phyloP scores from a whole-genome alignment of 2,797 vertebrate genomes.

The Streptopelia turtur region DNA sequence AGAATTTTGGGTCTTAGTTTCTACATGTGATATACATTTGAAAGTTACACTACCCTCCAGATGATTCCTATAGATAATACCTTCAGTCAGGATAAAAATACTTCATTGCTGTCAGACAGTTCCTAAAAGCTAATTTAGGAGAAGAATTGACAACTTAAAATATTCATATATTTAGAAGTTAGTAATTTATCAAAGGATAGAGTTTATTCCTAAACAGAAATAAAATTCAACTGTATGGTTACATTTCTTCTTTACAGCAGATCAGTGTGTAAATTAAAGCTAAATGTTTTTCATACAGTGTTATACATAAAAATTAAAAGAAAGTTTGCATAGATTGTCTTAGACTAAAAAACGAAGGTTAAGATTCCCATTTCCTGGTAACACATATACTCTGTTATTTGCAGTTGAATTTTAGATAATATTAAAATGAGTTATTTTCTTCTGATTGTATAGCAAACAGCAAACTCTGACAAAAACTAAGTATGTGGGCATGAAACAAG shows the following conservation, averaged over 20 bases:
- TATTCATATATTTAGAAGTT: neutral
- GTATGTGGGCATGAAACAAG: neutral
- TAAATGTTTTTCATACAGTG: neutral
- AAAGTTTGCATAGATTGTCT: neutral
- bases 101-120: neutral
- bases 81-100: neutral
- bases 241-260: neutral
- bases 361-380: neutral
- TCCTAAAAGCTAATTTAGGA: neutral
- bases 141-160: neutral
- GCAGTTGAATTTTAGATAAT: neutral
- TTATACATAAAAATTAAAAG: neutral
- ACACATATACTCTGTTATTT: neutral
- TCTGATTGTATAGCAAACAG: neutral
- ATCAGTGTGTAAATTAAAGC: neutral
- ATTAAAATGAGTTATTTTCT: neutral
- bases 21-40: neutral
- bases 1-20: neutral
- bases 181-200: neutral
- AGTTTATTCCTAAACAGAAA: neutral
- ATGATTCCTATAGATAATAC: neutral
- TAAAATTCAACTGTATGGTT: neutral
- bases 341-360: neutral
- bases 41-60: neutral
- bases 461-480: neutral